Evolutionary conservation across 2,888 invertebrate species (phyloP).

Genomic region (Pseudococcus longispinus): DNA sequence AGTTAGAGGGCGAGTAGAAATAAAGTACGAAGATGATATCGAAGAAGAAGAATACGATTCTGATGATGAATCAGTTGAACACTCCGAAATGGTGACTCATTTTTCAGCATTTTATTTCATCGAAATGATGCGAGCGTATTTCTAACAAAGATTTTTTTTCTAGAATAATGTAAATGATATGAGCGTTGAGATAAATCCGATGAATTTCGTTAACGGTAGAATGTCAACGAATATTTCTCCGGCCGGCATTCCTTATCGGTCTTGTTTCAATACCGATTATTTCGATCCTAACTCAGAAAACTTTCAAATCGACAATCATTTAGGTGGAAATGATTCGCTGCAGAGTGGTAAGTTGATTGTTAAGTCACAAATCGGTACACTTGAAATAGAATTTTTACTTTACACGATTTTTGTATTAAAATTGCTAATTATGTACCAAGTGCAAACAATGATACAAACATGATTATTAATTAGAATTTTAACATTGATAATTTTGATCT

Average conservation of each 20-base stretch:
- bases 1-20: conserved; percentile 23
- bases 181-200: background rate
- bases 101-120: background rate
- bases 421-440: background rate
- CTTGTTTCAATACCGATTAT: conserved; percentile 14
- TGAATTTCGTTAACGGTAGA: background rate
- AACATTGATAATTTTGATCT: background rate
- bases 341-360: background rate
- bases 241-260: background rate
- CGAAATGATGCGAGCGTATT: background rate
- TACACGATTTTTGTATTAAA: background rate
- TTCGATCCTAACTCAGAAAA: background rate
- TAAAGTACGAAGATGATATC: conserved; percentile 54
- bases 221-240: background rate
- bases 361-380: background rate
- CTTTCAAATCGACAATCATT: background rate
- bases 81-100: conserved; percentile 19
- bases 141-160: background rate
- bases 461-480: background rate
- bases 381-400: background rate
- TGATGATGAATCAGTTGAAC: conserved; percentile 34
- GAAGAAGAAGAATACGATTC: conserved; percentile 55
- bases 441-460: background rate
- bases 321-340: background rate
- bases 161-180: background rate